These are phyloP conservation scores for Thamnophis sirtalis DNA, from an alignment of 2,113 vertebrate species.

Conservation along the genomic window DNA sequence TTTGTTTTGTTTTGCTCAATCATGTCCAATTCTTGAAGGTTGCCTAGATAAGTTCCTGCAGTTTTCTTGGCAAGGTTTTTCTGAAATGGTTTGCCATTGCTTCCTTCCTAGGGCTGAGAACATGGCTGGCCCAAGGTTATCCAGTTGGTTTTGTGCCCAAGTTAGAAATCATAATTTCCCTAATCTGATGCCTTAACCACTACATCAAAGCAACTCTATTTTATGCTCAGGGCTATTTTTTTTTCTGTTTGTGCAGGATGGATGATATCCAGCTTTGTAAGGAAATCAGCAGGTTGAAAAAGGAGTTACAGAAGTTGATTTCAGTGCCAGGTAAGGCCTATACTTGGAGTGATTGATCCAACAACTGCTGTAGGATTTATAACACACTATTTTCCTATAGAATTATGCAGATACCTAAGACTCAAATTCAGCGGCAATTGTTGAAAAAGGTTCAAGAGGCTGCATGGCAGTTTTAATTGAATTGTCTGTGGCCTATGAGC, in stretches of 20 bases:
- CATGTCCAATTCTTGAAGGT: neutral
- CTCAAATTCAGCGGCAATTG: neutral
- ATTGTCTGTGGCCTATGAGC: neutral
- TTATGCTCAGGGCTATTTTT: neutral
- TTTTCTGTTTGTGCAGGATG: constrained; percentile 72
- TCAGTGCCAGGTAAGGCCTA: constrained; percentile 72
- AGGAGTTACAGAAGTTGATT: constrained; percentile 80
- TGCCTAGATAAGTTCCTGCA: neutral
- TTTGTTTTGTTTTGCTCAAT: neutral
- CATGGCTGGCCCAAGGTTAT: neutral
- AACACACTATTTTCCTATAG: neutral
- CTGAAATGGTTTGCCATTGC: neutral
- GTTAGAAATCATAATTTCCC: neutral
- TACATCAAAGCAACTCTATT: neutral
- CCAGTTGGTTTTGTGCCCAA: neutral
- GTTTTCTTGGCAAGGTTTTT: neutral
- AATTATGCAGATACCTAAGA: neutral
- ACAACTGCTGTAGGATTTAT: neutral
- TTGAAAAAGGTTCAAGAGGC: neutral
- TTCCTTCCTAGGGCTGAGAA: neutral
- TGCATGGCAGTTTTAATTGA: neutral
- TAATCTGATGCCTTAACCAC: neutral
- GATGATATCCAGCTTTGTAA: constrained; percentile 89
- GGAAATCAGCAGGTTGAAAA: constrained; percentile 84
- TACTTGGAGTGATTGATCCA: neutral